phyloP scores from a whole-genome alignment of 2,888 invertebrate genomes.

The Syritta pipiens region DNA sequence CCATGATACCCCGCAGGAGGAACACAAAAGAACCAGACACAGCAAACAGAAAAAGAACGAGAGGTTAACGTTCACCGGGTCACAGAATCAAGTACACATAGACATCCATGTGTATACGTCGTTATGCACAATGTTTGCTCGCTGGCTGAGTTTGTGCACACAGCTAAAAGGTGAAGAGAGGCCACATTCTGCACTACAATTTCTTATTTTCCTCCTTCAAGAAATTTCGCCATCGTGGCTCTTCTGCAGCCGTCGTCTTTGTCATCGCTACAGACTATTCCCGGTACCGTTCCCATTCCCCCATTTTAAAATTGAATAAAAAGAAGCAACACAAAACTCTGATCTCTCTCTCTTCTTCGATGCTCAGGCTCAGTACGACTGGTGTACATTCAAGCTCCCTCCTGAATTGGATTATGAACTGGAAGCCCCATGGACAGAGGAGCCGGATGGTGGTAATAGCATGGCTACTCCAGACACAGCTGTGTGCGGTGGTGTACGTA shows the following conservation, averaged over 20 bases:
- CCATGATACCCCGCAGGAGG: slow-evolving; percentile 30
- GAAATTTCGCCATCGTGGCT: neutral
- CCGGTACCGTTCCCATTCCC: slow-evolving; percentile 16
- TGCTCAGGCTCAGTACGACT: no score
- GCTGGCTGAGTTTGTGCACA: slow-evolving; percentile 50
- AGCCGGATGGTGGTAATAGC: neutral
- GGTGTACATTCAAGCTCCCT: slow-evolving; percentile 22
- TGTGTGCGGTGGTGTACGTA: slow-evolving; percentile 18
- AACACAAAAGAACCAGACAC: slow-evolving; percentile 7
- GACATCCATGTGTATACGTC: slow-evolving; percentile 18
- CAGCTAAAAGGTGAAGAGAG: slow-evolving; percentile 47
- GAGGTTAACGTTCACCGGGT: slow-evolving; percentile 67
- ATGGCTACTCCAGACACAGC: slow-evolving; percentile 12
- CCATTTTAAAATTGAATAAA: slow-evolving; percentile 14
- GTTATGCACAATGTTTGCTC: slow-evolving; percentile 28
- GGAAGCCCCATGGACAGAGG: slow-evolving; percentile 13
- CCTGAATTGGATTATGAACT: slow-evolving; percentile 61
- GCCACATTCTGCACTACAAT: slow-evolving; percentile 43
- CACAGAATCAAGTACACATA: slow-evolving; percentile 58
- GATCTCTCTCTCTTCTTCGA: no score
- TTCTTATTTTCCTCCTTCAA: slow-evolving; percentile 13
- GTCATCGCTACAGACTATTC: neutral
- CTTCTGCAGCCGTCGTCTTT: no score
- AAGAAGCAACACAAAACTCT: no score
- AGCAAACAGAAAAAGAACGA: slow-evolving; percentile 27